Base-by-base conservation (phyloP, 2,113 vertebrate genomes). In the Acanthochromis polyacanthus region DNA sequence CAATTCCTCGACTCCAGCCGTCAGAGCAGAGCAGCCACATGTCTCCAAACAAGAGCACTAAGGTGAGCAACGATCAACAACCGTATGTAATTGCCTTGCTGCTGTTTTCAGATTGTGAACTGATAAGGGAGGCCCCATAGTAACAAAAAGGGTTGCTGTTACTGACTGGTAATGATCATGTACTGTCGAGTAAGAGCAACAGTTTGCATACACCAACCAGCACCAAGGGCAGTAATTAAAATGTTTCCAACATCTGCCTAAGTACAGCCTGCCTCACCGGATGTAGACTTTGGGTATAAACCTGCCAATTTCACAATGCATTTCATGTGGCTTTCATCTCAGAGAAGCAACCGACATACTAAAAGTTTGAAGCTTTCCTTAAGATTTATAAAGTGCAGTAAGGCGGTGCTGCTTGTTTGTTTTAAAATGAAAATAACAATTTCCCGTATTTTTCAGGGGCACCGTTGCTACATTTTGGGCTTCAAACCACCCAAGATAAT, bases 31-130 rank as follows among this genome's bases (percentile, higher is more conserved):
- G 95, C 74, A 94, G 96, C 53, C 95, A 96, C 66, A 75, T 96
- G 83, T 98, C 97, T 90, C 97, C 98, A 14, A 96, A 95, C 92
- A 98, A 96, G 78, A 95, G 94, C 91, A 93, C 93, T 50, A 98
- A 99, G 91, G 98, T 99, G 92, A 95, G 95, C 85, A 17, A 1
- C 12, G 74, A 56, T 60, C 36, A 78, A 17, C 32, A 67, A 53
- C 22, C 7, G 20, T 2, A 11, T 38, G 5, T 25, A 4, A 62
- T 56, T 67, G 71, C 12, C 62, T 53, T 14, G 1, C 43, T 51
- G 3, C 19, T 22, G 4, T 58, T 45, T 43, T 30, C 38, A 59
- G 4, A 38, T 25, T 38, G 0, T 0, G 1, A 51, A 19, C n/a
- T 69, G 50, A 73, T 78, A n/a, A 58, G 50, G 11, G 23, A 55